Evolutionary conservation across 2,797 vertebrate species (phyloP).

Genomic region (Megalops cyprinoides): DNA sequence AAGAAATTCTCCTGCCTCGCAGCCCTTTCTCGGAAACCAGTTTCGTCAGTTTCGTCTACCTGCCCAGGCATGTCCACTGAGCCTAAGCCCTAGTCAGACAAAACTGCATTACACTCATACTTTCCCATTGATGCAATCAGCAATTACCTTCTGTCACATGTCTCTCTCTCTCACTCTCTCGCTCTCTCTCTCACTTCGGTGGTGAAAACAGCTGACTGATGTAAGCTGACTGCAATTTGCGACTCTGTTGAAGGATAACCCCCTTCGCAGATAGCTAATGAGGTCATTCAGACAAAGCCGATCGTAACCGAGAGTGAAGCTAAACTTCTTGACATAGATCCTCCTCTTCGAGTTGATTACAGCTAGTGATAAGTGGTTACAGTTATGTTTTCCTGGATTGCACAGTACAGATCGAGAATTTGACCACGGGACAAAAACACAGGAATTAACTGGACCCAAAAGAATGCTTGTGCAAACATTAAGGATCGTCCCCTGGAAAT

Average conservation of each 20-base stretch:
- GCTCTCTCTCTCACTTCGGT: constrained; percentile 25
- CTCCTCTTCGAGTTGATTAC: neutral
- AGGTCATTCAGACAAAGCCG: neutral
- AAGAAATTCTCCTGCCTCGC: neutral
- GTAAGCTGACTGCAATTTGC: constrained; percentile 26
- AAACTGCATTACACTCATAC: constrained; percentile 48
- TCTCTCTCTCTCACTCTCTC: too few species aligned
- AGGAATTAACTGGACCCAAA: neutral
- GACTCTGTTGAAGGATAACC: constrained; percentile 24
- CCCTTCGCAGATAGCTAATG: constrained; percentile 9
- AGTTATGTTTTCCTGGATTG: neutral
- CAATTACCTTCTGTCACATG: constrained; percentile 27
- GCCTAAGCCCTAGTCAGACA: constrained; percentile 7
- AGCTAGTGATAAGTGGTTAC: neutral
- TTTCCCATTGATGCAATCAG: constrained; percentile 43
- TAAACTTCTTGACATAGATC: neutral
- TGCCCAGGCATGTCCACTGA: constrained; percentile 39
- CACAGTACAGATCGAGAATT: neutral
- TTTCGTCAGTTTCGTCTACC: constrained; percentile 18
- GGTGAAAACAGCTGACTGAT: constrained; percentile 12
- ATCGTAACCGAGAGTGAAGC: neutral
- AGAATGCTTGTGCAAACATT: neutral
- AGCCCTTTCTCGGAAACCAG: neutral
- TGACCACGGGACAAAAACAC: neutral
- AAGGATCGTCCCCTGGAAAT: neutral